A percentile compares a stretch with the other conserved stretches of the same genome.
Evolutionary conservation across 1,140 invertebrate genomes (phyloP).

Genomic region (Rhopalosiphum padi): DNA sequence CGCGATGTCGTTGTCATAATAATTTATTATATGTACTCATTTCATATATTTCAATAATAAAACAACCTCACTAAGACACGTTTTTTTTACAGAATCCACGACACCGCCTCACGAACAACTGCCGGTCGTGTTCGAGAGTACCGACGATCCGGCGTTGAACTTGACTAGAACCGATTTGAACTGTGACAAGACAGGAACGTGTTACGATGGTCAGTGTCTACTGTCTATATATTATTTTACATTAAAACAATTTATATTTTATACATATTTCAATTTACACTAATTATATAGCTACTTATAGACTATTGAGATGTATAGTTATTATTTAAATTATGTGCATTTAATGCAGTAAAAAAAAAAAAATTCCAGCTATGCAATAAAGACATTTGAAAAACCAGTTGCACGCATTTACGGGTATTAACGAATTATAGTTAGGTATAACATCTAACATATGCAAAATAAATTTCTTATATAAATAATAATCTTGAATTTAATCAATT

Average conservation of each 20-base stretch:
- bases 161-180: constrained; percentile 80
- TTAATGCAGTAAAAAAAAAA: not conserved
- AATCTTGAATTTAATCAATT: not conserved
- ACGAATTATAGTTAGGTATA: not conserved
- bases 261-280: not conserved
- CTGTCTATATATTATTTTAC: not conserved
- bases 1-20: not conserved
- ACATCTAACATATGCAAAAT: not conserved
- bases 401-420: not conserved
- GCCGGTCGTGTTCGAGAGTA: constrained; percentile 75
- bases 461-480: not conserved
- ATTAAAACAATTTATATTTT: not conserved
- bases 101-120: constrained; percentile 65
- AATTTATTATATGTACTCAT: not conserved
- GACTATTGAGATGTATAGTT: not conserved
- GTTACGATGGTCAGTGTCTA: constrained; percentile 82
- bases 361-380: not conserved
- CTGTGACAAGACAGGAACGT: constrained; percentile 93
- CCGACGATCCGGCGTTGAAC: constrained; percentile 74
- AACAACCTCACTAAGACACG: not conserved
- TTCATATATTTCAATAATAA: not conserved
- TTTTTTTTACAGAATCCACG: constrained; percentile 58
- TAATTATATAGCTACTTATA: not conserved
- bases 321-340: not conserved
- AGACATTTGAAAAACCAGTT: not conserved